Evolutionary conservation across 2,797 vertebrate species (phyloP), one percentile per base, ranked within the genome.

Genomic region (Micrastur ruficollis): DNA sequence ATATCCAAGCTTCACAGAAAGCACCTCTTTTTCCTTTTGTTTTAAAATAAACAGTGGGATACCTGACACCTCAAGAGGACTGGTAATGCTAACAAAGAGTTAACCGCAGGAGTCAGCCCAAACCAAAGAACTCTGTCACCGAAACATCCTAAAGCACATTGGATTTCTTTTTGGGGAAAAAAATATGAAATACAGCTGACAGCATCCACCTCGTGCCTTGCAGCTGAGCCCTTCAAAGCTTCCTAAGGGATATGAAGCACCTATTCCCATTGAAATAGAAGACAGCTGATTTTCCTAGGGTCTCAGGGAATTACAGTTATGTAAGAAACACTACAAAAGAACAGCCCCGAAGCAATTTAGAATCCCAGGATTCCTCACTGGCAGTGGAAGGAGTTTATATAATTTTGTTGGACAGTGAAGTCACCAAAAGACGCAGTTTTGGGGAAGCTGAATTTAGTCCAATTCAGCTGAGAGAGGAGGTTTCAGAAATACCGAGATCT

Each of bases 221-320:
- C 89, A 97, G 93, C 90, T 93, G 93, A 94, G 85, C 91, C 89
- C 90, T 96, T 79, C 90, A 91, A 7, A 93, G 87, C 94, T 90
- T 72, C 91, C 67, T 80, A 16, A 85, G 71, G 55, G 73, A 56
- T 42, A 2, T 56, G 93, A 92, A 94, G 93, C 91, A 94, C 90
- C 93, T 95, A 71, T 73, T 95, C 9, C 89, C 25, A 5, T 6
- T 56, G 90, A 68, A 91, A 72, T 50, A 42, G 66, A 23, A 42
- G 29, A n/a, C 8, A 75, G 90, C 36, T 95, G 80, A 81, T 86
- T 94, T 88, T 86, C 87, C 65, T 62, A 6, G 47, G 40, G 66
- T 59, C 62, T 80, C 44, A 25, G 70, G 74, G 70, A 58, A 52
- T 74, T 94, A 80, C 20, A 42, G 42, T 95, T 93, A 86, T 49